Base-by-base conservation (phyloP, 2,113 vertebrate species). In the Callaeas wilsoni region DNA sequence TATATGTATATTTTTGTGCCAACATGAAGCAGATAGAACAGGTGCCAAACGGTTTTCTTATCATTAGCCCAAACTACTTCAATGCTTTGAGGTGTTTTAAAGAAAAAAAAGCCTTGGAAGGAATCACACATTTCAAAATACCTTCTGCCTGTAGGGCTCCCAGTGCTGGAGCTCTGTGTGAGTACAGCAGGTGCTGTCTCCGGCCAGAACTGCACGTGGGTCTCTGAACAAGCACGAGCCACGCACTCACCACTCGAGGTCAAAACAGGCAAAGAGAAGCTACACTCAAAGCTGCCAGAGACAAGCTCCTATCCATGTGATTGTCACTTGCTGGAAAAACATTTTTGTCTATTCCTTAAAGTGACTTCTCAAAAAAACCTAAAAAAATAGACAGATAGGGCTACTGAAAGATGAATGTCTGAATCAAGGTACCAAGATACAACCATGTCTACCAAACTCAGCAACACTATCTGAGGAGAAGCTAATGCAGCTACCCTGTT, bases 201-300 rank as follows among this genome's bases (percentile, higher is more conserved):
- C 35, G 52, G 86, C 13, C 47, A 22, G 35, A 57, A 37, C 7
- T 1, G 1, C 56, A 44, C 0, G 0, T 0, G 4, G 20, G 35
- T 57, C 56, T 33, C 50, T 74, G 59, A 42, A 8, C 0, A 0
- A 95, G 47, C 68, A 62, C 8, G 10, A 74, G 60, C 56, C 69
- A 89, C 0, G 1, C 52, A 64, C 22, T 22, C 33, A n/a, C 63
- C n/a, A 73, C 44, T 52, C 25, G 26, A 84, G 44, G 46, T 62
- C 73, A 76, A 53, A 94, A 67, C 6, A 41, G 49, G 35, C 78
- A 80, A 70, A 63, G 52, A 80, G 55, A 87, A 87, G 57, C 62
- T 65, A 41, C 3, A 50, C n/a, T 89, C 62, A 35, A 83, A 94
- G 49, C 70, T 93, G 67, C 46, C 78, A 83, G 39, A n/a, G 73